These are phyloP conservation scores for Stenoptilia bipunctidactyla DNA, from an alignment of 2,888 invertebrate genomes.

Conservation along the genomic window DNA sequence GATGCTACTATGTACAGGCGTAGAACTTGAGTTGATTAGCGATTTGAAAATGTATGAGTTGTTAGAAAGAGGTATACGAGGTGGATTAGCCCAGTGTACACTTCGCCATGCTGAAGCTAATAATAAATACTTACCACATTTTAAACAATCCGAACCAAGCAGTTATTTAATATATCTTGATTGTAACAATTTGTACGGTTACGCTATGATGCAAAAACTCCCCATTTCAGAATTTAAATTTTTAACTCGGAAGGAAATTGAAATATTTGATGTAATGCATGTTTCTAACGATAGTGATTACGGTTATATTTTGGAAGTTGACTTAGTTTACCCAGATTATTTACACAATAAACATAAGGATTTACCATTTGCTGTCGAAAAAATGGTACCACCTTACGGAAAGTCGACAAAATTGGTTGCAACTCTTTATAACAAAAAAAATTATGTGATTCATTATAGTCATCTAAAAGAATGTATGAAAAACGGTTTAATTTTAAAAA, in stretches of 20 bases:
- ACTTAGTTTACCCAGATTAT: constrained; percentile 20
- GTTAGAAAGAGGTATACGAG: constrained; percentile 15
- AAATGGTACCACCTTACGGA: constrained; percentile 7
- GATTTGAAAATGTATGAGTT: constrained; percentile 9
- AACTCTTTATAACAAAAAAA: constrained; percentile 18
- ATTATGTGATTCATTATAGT: constrained; percentile 19
- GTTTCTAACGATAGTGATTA: constrained; percentile 10
- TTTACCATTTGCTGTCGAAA: constrained; percentile 18
- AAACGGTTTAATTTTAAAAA: constrained; percentile 16
- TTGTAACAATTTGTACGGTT: constrained; percentile 31
- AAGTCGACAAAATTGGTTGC: constrained; percentile 11
- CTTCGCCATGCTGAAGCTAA: constrained; percentile 25
- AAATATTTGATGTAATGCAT: constrained; percentile 9
- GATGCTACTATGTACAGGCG: constrained; percentile 16
- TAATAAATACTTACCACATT: constrained; percentile 22
- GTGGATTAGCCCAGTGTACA: constrained; percentile 17
- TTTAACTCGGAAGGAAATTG: constrained; percentile 14
- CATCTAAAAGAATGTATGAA: constrained; percentile 20
- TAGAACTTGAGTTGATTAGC: constrained; percentile 10
- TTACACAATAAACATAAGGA: constrained; percentile 22
- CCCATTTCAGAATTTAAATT: constrained; percentile 23
- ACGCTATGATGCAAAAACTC: constrained; percentile 26
- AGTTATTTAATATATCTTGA: constrained; percentile 26
- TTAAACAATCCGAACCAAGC: constrained; percentile 13
- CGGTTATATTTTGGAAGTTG: constrained; percentile 23